Percentiles rank a stretch among this genome's conserved stretches.
Evolutionary conservation across 2,113 vertebrate species (phyloP).

Genomic region (Atlantisia rogersi): DNA sequence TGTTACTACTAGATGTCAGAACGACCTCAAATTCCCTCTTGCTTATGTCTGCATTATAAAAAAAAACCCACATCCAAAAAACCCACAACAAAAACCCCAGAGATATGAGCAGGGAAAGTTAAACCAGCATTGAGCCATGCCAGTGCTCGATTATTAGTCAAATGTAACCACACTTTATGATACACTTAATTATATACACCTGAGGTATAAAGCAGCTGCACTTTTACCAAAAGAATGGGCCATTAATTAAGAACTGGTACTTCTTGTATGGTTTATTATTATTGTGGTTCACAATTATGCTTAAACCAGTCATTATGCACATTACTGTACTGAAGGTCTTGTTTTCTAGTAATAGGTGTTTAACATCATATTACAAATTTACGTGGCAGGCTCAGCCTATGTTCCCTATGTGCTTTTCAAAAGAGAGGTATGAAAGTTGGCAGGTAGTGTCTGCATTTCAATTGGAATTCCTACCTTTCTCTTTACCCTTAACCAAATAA

Average conservation of each 20-base stretch:
- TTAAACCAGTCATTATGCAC: conserved; percentile 74
- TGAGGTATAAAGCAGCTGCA: conserved; percentile 64
- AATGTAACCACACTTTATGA: conserved; percentile 42
- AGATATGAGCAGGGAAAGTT: conserved; percentile 28
- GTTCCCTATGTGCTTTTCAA: conserved; percentile 57
- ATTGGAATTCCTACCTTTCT: conserved; percentile 32
- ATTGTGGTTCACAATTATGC: conserved; percentile 64
- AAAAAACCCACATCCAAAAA: no score
- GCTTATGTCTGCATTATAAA: not conserved
- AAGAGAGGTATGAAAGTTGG: conserved; percentile 53
- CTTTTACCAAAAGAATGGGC: conserved; percentile 67
- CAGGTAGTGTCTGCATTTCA: conserved; percentile 64
- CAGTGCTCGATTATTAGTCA: conserved; percentile 25
- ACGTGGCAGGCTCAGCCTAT: conserved; percentile 44
- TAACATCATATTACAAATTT: conserved; percentile 53
- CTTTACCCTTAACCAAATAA: conserved; percentile 15
- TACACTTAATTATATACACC: conserved; percentile 71
- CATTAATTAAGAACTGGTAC: conserved; percentile 76
- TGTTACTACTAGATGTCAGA: not conserved
- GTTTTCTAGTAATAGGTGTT: conserved; percentile 50
- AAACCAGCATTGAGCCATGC: conserved; percentile 24
- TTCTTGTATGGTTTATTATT: conserved; percentile 76
- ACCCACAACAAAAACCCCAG: no score
- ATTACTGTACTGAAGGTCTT: conserved; percentile 59
- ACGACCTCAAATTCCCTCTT: not conserved